These are phyloP conservation scores for Amniataba percoides DNA, from an alignment of 2,797 vertebrate species.

Conservation along the genomic window DNA sequence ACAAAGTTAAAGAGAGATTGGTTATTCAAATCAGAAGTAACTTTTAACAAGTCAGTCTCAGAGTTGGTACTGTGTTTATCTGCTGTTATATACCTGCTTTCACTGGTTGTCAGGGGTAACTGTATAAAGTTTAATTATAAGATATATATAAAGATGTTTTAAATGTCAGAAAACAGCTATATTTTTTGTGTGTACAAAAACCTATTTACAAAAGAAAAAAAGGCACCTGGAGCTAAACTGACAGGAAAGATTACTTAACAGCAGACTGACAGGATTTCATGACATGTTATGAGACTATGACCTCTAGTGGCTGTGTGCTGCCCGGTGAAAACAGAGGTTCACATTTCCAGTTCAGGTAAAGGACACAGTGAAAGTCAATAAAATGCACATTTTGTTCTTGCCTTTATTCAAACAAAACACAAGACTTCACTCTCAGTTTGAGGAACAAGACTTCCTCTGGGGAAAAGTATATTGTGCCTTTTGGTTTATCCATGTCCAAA, in stretches of 20 bases:
- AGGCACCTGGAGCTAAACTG: neutral
- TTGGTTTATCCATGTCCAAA: conserved; percentile 18
- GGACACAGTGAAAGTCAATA: conserved; percentile 17
- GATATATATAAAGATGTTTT: neutral
- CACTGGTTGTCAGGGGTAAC: neutral
- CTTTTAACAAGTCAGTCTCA: neutral
- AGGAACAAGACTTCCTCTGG: neutral
- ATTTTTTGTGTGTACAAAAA: too few relatives aligned
- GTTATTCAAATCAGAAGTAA: neutral
- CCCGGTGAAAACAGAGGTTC: neutral
- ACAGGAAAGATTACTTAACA: neutral
- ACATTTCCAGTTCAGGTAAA: neutral
- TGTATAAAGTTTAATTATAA: neutral
- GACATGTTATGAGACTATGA: neutral
- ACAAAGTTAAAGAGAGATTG: neutral
- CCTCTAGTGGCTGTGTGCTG: conserved; percentile 33
- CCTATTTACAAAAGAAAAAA: neutral
- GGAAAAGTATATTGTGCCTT: neutral
- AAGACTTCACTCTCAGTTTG: neutral
- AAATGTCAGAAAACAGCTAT: too few relatives aligned
- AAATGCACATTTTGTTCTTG: conserved; percentile 7
- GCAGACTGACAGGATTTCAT: neutral
- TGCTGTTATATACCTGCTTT: neutral
- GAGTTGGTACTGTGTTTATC: neutral
- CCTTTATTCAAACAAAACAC: conserved; percentile 72